These are phyloP conservation scores for Tipula lateralis DNA, from an alignment of 2,888 invertebrate species.

Conservation along the genomic window DNA sequence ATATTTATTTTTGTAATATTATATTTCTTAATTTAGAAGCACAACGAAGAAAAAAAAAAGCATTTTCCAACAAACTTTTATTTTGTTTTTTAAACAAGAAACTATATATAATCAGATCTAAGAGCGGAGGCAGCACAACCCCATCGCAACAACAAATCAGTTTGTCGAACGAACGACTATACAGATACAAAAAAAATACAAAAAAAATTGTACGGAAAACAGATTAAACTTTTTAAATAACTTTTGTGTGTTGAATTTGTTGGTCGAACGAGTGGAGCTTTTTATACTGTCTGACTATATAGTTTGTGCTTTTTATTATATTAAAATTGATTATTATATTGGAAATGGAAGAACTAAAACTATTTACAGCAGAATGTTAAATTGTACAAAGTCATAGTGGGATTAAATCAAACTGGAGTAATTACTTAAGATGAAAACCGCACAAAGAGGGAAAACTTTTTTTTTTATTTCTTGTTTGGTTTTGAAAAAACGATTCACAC, in stretches of 20 bases:
- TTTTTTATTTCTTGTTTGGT: neutral
- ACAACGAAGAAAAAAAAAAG: neutral
- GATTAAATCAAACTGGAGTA: neutral
- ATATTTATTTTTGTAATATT: neutral
- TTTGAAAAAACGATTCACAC: neutral
- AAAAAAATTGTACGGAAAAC: neutral
- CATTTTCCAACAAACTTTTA: neutral
- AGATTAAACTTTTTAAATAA: slow-evolving; percentile 19
- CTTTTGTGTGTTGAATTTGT: slow-evolving; percentile 11
- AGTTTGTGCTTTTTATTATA: neutral
- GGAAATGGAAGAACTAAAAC: neutral
- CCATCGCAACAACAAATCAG: neutral
- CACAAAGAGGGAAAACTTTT: neutral
- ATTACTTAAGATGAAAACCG: neutral
- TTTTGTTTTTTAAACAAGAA: neutral
- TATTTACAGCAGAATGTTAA: neutral
- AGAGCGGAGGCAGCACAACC: neutral
- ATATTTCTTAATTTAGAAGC: slow-evolving; percentile 14
- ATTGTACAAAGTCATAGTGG: neutral
- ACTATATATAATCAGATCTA: slow-evolving; percentile 24
- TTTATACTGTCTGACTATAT: neutral
- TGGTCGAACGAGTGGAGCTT: neutral
- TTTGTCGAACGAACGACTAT: too few species aligned
- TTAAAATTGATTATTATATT: slow-evolving; percentile 11
- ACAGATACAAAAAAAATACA: neutral